Evolutionary conservation across 2,797 vertebrate genomes (phyloP).

Genomic region (Catharus ustulatus): DNA sequence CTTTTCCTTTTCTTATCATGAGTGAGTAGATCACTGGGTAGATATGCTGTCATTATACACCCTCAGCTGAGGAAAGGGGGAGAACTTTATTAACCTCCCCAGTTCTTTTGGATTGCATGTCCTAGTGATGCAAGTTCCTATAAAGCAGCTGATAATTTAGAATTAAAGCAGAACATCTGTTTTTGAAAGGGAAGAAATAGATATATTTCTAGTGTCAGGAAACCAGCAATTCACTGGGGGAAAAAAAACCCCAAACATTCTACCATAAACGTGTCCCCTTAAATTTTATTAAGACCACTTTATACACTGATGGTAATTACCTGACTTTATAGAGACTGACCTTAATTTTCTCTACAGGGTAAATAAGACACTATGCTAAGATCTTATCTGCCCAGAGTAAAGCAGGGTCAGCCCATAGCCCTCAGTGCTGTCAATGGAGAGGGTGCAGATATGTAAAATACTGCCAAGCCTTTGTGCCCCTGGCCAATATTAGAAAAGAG

Average conservation of each 20-base stretch:
- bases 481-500: not conserved
- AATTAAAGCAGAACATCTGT: not conserved
- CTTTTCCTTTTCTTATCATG: conserved; percentile 27
- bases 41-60: not conserved
- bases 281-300: not conserved
- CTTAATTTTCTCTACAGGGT: not conserved
- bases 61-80: not conserved
- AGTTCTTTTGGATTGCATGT: not conserved
- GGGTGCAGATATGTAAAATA: not conserved
- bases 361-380: not conserved
- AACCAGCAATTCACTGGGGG: not conserved
- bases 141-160: not conserved
- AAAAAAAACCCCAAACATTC: not conserved
- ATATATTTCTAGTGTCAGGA: not conserved
- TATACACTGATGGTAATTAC: not conserved
- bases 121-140: not conserved
- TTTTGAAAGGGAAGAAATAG: not conserved
- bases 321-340: not conserved
- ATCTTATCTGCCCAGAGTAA: not conserved
- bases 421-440: not conserved
- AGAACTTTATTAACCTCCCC: not conserved
- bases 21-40: not conserved
- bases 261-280: not conserved
- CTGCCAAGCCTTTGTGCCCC: not conserved
- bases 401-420: not conserved